phyloP scores from a whole-genome alignment of 2,888 invertebrate species.

The Microctonus hyperodae region DNA sequence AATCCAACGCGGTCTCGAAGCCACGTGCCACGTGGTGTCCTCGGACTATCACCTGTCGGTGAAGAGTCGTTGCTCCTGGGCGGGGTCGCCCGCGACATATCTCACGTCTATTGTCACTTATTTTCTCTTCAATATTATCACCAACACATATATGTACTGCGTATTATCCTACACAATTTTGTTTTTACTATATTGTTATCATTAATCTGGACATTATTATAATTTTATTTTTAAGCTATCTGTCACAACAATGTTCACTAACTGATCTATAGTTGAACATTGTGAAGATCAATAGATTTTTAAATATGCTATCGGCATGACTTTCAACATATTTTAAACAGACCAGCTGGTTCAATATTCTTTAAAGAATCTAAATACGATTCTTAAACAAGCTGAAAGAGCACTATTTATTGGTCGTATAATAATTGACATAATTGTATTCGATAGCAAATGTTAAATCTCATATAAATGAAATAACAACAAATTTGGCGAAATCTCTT shows the following conservation, averaged over 20 bases:
- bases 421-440: not conserved
- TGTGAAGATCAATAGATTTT: too few relatives aligned
- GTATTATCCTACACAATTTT: not conserved
- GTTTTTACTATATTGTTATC: not conserved
- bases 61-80: conserved; percentile 40
- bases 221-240: too few relatives aligned
- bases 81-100: conserved; percentile 43
- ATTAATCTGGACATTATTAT: too few relatives aligned
- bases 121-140: not conserved
- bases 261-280: too few relatives aligned
- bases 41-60: conserved; percentile 50
- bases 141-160: not conserved
- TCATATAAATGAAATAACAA: not conserved
- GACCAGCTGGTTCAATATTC: not conserved
- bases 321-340: not conserved
- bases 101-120: not conserved
- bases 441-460: not conserved
- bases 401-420: too few relatives aligned
- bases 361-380: not conserved
- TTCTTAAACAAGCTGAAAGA: not conserved
- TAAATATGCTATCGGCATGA: too few relatives aligned
- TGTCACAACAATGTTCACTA: too few relatives aligned
- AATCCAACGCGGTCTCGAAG: conserved; percentile 79
- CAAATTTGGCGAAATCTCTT: too few relatives aligned
- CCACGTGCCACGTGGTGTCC: conserved; percentile 62